A percentile compares a stretch with the other conserved stretches of the same genome.
phyloP scores from a whole-genome alignment of 2,888 invertebrate genomes.

The Heliconius aoede region DNA sequence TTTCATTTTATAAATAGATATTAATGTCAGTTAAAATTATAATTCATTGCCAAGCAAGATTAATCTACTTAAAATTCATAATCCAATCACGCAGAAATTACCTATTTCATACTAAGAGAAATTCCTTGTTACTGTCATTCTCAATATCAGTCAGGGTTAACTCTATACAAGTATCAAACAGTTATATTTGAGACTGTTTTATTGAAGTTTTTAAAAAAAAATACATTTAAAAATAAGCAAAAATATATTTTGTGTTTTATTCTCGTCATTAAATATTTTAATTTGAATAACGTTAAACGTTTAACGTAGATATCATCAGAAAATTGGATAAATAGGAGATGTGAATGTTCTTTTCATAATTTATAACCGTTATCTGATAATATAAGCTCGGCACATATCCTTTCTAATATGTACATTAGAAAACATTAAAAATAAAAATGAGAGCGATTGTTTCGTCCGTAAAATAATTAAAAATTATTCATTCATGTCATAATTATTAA shows the following conservation, averaged over 20 bases:
- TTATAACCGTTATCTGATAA: too few relatives aligned
- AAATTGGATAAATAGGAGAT: too few relatives aligned
- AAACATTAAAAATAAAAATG: too few relatives aligned
- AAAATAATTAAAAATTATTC: too few relatives aligned
- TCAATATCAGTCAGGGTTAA: not conserved
- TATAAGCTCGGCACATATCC: too few relatives aligned
- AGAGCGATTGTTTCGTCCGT: too few relatives aligned
- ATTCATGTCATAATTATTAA: too few relatives aligned
- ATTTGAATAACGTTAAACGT: too few relatives aligned
- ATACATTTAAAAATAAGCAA: not conserved
- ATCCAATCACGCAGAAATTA: not conserved
- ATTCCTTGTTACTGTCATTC: constrained; percentile 15
- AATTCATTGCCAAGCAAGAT: constrained; percentile 3
- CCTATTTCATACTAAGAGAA: constrained; percentile 9
- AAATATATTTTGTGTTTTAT: too few relatives aligned
- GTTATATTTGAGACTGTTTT: not conserved
- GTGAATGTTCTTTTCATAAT: too few relatives aligned
- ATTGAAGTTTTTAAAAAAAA: not conserved
- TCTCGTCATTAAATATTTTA: not conserved
- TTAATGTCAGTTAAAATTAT: constrained; percentile 2
- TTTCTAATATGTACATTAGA: too few relatives aligned
- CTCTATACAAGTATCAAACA: not conserved
- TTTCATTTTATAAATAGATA: constrained; percentile 2
- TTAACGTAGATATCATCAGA: too few relatives aligned
- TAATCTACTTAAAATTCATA: constrained; percentile 7